These are phyloP conservation scores for Stylophora pistillata DNA, from an alignment of 64 coral and sea anemone species.

Conservation along the genomic window DNA sequence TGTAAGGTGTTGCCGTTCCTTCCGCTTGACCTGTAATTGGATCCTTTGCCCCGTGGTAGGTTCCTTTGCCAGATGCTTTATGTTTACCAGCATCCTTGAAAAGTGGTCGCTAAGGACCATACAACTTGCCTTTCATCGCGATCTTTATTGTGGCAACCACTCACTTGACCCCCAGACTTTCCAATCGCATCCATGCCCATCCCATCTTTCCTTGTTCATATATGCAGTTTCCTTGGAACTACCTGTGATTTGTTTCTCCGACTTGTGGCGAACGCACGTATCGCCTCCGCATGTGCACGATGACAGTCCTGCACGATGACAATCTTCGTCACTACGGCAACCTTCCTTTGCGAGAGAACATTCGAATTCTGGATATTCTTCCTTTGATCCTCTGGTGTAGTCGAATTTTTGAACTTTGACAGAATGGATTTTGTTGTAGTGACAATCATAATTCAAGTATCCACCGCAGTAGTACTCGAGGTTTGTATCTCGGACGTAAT, in stretches of 20 bases:
- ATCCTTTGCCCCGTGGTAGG: not conserved
- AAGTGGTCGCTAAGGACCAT: not conserved
- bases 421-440: not conserved
- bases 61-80: not conserved
- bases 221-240: not conserved
- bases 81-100: not conserved
- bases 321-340: slow-evolving; percentile 37
- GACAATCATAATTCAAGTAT: slow-evolving; percentile 49
- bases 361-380: slow-evolving; percentile 18
- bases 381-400: slow-evolving; percentile 24
- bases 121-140: not conserved
- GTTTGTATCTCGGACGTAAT: slow-evolving; percentile 26
- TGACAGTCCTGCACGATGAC: not conserved
- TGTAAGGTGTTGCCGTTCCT: no score
- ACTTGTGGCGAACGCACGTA: slow-evolving; percentile 39
- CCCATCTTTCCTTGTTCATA: not conserved
- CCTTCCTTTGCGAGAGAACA: slow-evolving; percentile 48
- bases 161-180: not conserved
- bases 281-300: slow-evolving; percentile 20
- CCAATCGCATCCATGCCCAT: slow-evolving; percentile 43
- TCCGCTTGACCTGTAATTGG: no score
- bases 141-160: slow-evolving; percentile 1
- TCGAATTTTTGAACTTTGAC: slow-evolving; percentile 46
- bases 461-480: slow-evolving; percentile 45
- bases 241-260: not conserved